A percentile compares a stretch with the other conserved stretches of the same genome.
Conservation (phyloP, 2,888 invertebrate genomes). For the Zaprionus obscuricornis region DNA sequence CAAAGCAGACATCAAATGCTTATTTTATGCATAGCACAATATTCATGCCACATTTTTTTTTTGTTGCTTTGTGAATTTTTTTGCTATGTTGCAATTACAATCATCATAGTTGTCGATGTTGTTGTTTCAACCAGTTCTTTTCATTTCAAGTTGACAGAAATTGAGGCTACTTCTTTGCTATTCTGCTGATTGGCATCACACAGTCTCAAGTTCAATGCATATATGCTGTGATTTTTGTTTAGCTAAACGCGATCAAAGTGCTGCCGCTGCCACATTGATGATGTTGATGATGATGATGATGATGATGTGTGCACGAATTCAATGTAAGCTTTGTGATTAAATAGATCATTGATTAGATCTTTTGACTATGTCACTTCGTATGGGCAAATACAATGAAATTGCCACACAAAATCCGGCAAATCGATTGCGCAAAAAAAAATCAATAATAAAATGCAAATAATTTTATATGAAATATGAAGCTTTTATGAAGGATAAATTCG, state of each 20-base stretch:
- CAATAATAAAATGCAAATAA: background rate
- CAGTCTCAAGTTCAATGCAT: conserved; percentile 27
- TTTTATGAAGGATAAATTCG: too few species aligned
- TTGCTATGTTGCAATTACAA: conserved; percentile 42
- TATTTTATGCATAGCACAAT: conserved; percentile 48
- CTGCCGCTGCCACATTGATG: too few species aligned
- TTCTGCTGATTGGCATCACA: conserved; percentile 39
- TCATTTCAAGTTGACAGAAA: conserved; percentile 16
- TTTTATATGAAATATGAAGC: too few species aligned
- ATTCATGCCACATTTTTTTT: conserved; percentile 37
- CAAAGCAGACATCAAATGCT: conserved; percentile 41
- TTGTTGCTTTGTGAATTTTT: conserved; percentile 50
- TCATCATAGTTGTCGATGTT: background rate
- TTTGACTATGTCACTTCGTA: too few species aligned
- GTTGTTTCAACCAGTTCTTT: conserved; percentile 49
- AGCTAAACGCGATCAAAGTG: conserved; percentile 43
- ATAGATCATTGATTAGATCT: too few species aligned
- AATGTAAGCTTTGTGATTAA: conserved; percentile 6
- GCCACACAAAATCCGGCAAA: too few species aligned
- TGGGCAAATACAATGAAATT: too few species aligned
- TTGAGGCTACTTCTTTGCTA: conserved; percentile 12
- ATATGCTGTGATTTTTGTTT: conserved; percentile 37
- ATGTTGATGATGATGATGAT: too few species aligned
- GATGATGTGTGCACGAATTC: conserved; percentile 61
- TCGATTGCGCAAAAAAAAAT: too few species aligned